Percentiles rank a stretch among this genome's conserved stretches.
Evolutionary conservation across 2,888 invertebrate species (phyloP).

Genomic region (Agrotis puta): DNA sequence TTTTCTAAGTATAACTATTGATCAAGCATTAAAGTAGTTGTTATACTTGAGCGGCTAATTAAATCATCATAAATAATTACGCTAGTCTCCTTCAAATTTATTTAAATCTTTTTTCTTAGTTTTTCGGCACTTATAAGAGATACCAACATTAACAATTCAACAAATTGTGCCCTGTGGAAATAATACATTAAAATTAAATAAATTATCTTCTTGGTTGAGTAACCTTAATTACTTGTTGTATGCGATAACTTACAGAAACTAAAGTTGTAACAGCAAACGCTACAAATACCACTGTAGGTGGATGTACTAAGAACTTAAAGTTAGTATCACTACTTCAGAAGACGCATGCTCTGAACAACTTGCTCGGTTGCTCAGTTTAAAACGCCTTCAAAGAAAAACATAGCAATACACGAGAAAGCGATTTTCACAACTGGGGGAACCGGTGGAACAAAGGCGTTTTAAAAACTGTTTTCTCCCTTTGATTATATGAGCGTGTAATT

Average conservation of each 20-base stretch:
- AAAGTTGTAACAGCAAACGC: constrained; percentile 19
- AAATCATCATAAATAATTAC: too few relatives aligned
- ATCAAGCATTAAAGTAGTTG: too few relatives aligned
- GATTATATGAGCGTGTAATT: constrained; percentile 58
- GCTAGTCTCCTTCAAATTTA: background rate
- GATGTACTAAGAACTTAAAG: constrained; percentile 33
- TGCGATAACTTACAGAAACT: constrained; percentile 15
- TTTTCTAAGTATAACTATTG: too few relatives aligned
- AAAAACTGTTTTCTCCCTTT: constrained; percentile 57
- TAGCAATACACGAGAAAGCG: constrained; percentile 66
- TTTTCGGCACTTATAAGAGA: background rate
- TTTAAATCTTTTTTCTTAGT: background rate
- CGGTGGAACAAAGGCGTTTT: constrained; percentile 62
- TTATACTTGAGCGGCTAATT: too few relatives aligned
- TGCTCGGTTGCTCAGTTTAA: constrained; percentile 26
- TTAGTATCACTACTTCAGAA: constrained; percentile 28
- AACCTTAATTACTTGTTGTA: constrained; percentile 1
- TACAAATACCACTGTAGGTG: constrained; percentile 26
- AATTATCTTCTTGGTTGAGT: constrained; percentile 1
- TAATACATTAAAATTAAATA: background rate
- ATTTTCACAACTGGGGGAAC: constrained; percentile 61
- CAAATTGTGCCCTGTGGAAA: background rate
- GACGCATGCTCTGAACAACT: constrained; percentile 39
- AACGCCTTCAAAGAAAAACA: constrained; percentile 68
- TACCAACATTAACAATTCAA: background rate